Evolutionary conservation across 2,888 invertebrate species (phyloP).

Genomic region (Apomyelois bistriatella): DNA sequence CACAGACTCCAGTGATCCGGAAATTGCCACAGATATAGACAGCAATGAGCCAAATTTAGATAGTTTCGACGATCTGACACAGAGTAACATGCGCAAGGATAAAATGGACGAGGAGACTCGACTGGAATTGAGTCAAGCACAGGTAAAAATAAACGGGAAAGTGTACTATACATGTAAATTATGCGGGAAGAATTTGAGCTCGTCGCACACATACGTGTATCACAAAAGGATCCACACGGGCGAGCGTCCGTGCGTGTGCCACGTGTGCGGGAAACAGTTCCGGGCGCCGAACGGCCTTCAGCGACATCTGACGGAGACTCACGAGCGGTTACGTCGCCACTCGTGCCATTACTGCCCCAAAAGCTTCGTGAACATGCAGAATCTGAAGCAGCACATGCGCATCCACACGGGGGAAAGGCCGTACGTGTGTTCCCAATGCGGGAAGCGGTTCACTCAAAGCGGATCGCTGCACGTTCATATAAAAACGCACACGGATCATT

Average conservation of each 20-base stretch:
- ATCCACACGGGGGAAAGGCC: slow-evolving; percentile 82
- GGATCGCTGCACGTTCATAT: slow-evolving; percentile 83
- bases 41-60: slow-evolving; percentile 26
- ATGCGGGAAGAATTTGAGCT: slow-evolving; percentile 81
- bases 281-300: slow-evolving; percentile 82
- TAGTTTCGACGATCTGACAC: slow-evolving; percentile 57
- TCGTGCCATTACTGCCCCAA: slow-evolving; percentile 77
- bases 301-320: slow-evolving; percentile 82
- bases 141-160: slow-evolving; percentile 68
- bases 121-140: slow-evolving; percentile 43
- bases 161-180: slow-evolving; percentile 77
- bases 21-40: slow-evolving; percentile 19
- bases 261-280: slow-evolving; percentile 83
- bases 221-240: slow-evolving; percentile 83
- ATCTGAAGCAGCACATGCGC: slow-evolving; percentile 79
- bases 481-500: slow-evolving; percentile 77
- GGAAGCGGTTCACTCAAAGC: slow-evolving; percentile 83
- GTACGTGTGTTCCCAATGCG: slow-evolving; percentile 79
- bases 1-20: slow-evolving; percentile 42
- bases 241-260: slow-evolving; percentile 83
- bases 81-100: slow-evolving; percentile 53
- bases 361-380: slow-evolving; percentile 81
- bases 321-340: slow-evolving; percentile 80
- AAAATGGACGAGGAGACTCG: slow-evolving; percentile 56
- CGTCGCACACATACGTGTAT: slow-evolving; percentile 81